Evolutionary conservation across 2,113 vertebrate genomes (phyloP), one percentile per base, ranked within the genome.

Genomic region (Regulus satrapa): DNA sequence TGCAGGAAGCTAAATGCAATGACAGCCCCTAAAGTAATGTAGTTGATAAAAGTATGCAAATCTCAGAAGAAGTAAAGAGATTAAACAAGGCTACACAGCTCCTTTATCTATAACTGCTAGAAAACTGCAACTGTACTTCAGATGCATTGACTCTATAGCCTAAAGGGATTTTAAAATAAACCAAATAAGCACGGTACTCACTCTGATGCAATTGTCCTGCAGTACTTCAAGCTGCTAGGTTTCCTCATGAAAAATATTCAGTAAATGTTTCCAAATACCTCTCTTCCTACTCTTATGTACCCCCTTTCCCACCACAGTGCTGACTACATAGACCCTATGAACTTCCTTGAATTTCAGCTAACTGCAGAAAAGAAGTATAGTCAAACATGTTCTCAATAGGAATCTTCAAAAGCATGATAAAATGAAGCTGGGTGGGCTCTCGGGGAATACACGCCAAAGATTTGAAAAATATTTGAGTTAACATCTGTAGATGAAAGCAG

Each of bases 1-100:
- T 95, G 40, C 68, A 84, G 91, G 79, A 93, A 89, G 89, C 91
- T 97, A 97, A 98, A 98, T 94, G 85, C 75, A 97, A 92, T 97
- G 89, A 97, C 84, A 96, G 79, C 76, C 93, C 66, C 68, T 90
- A 73, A 88, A 91, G 87, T 97, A 95, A 96, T 93, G 83, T 75
- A 92, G 69, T 52, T 32, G 55, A 83, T 89, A 89, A 87, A 93
- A 93, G 66, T 89, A 95, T 96, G 95, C 76, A 98, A 94, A 97
- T 95, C 71, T 95, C 46, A 26, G 90, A 96, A 96, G 94, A 95
- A 80, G 59, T 69, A 84, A 96, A 93, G 67, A 80, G 82, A 97
- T 97, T 96, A 96, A 95, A 94, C 46, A 46, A 94, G 58, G 36
- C 56, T 92, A 89, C 49, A 48, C 31, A 77, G 36, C 32, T 96